Conservation (phyloP, 2,888 invertebrate species). For the Campoletis raptor region DNA sequence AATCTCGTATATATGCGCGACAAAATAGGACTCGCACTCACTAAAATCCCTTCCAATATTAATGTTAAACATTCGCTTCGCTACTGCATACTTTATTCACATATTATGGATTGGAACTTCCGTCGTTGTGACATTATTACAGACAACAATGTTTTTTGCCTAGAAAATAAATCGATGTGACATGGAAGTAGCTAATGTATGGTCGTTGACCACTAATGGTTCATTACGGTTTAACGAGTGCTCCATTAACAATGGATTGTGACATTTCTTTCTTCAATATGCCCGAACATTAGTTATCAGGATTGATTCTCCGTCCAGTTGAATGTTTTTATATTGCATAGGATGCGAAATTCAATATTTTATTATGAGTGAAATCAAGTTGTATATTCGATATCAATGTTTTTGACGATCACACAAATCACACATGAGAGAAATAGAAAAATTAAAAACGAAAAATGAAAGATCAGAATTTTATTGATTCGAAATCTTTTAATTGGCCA, state of each 20-base stretch:
- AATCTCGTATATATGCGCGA: too few species aligned
- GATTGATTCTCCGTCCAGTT: background rate
- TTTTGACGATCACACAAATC: too few species aligned
- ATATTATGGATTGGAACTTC: background rate
- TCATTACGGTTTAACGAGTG: conserved; percentile 10
- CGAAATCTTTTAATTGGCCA: background rate
- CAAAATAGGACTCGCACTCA: background rate
- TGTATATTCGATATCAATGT: too few species aligned
- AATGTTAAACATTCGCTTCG: background rate
- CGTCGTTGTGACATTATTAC: background rate
- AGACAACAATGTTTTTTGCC: background rate
- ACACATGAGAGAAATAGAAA: background rate
- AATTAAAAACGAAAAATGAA: background rate
- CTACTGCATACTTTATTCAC: background rate
- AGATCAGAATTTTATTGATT: background rate
- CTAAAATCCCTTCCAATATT: background rate
- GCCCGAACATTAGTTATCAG: background rate
- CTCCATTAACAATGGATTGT: background rate
- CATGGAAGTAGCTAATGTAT: background rate
- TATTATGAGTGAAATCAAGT: too few species aligned
- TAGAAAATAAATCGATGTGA: background rate
- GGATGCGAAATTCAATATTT: background rate
- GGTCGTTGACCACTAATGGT: conserved; percentile 3
- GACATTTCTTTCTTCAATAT: background rate
- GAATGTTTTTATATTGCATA: background rate